A percentile compares a stretch with the other conserved stretches of the same genome.
Evolutionary conservation across 2,113 vertebrate species (phyloP).

Genomic region (Solea senegalensis): DNA sequence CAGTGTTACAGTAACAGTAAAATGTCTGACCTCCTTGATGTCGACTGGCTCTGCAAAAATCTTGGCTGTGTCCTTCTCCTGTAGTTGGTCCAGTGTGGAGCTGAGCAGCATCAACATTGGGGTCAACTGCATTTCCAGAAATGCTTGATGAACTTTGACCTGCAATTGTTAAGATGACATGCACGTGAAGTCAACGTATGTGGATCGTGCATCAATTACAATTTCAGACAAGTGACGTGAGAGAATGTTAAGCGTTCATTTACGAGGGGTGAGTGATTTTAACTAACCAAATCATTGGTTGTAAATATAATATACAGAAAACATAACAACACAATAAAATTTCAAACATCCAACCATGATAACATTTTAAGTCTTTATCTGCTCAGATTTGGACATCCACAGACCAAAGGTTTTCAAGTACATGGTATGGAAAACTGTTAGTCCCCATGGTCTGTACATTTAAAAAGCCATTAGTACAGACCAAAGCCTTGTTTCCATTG

Average conservation of each 20-base stretch:
- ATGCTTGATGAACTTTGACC: slow-evolving; percentile 94
- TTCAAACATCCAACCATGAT: not conserved
- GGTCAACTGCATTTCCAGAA: slow-evolving; percentile 92
- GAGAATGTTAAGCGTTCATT: not conserved
- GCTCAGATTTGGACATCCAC: not conserved
- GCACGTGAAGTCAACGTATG: not conserved
- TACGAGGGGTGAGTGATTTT: not conserved
- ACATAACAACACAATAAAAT: not conserved
- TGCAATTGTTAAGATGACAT: slow-evolving; percentile 50
- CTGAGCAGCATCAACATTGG: slow-evolving; percentile 91
- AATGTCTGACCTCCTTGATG: slow-evolving; percentile 87
- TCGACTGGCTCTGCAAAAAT: slow-evolving; percentile 94
- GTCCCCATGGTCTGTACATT: too few relatives aligned
- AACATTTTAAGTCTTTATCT: not conserved
- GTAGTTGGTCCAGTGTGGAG: slow-evolving; percentile 92
- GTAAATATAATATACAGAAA: not conserved
- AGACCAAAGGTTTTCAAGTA: not conserved
- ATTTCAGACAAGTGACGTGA: not conserved
- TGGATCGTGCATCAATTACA: not conserved
- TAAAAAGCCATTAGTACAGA: too few relatives aligned
- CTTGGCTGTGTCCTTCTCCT: slow-evolving; percentile 93
- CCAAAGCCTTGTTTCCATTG: too few relatives aligned
- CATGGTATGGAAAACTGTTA: too few relatives aligned
- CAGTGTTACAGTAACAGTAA: not conserved
- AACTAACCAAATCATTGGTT: not conserved